Evolutionary conservation across 2,797 vertebrate species (phyloP), one percentile per base, ranked within the genome.

Genomic region (Micromesistius poutassou): DNA sequence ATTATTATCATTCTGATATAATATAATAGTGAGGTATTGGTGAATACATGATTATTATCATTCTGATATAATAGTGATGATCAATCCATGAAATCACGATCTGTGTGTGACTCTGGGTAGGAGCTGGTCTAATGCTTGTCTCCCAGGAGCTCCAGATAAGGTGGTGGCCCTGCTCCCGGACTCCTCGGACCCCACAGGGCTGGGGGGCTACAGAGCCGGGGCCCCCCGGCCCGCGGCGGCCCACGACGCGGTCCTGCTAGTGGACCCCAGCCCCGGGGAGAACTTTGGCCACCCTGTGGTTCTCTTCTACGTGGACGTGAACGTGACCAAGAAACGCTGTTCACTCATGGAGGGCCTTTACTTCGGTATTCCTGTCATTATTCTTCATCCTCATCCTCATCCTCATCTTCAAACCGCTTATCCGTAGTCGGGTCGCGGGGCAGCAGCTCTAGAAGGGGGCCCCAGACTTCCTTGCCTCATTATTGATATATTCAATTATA

Each of bases 201-300:
- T 50, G 4, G 46, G 46, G 46, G 4, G 3, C 46, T 22, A 5
- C 12, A 93, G 71, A 76, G 33, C 81, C 0, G 30, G 85, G 77
- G 84, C 83, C 1, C 89, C 75, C 38, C 86, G 4, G 87, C 86
- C 70, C 79, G 89, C 0, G 87, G 77, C 76, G 14, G 87, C 90
- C 62, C 94, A 95, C 1, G 94, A 96, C 55, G 94, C 90, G 0
- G 90, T 95, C 70, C 83, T 96, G 70, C 91, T 95, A 50, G 84
- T 95, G 75, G 95, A 96, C 82, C 95, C 94, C 0, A 95, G 90
- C 76, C 94, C 95, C 0, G 93, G 90, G 16, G 91, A 94, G 81
- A 95, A 91, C 88, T 96, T 95, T 38, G 95, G 95, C n/a, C 95
- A 96, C 83, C 93, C 94, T 0, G 89, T 95, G 33, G 86, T 93